Evolutionary conservation across 2,113 vertebrate species (phyloP).

Genomic region (Neopipo cinnamomea): DNA sequence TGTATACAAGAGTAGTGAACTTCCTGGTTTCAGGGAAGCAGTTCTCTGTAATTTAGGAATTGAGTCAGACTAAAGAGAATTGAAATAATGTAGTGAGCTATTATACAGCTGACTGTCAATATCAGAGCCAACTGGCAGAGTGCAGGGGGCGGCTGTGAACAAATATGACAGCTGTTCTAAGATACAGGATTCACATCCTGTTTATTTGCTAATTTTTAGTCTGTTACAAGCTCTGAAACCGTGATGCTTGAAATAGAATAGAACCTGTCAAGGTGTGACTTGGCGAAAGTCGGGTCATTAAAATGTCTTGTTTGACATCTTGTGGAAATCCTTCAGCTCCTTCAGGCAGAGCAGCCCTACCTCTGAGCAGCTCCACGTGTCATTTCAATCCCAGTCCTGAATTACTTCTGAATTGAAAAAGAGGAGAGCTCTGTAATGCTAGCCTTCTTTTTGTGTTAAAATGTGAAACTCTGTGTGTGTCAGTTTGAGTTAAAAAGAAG

Average conservation of each 20-base stretch:
- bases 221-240: neutral
- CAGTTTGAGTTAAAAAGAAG: neutral
- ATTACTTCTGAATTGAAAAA: neutral
- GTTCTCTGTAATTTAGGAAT: conserved; percentile 35
- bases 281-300: neutral
- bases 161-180: neutral
- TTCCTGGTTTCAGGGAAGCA: conserved; percentile 47
- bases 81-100: conserved; percentile 4
- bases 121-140: neutral
- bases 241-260: neutral
- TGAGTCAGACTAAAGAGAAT: conserved; percentile 41
- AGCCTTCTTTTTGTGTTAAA: neutral
- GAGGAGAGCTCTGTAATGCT: neutral
- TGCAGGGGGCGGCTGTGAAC: neutral
- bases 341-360: neutral
- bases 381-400: neutral
- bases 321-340: neutral
- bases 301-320: neutral
- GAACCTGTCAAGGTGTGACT: neutral
- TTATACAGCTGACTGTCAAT: neutral
- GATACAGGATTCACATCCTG: neutral
- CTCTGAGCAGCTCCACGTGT: neutral
- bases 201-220: neutral
- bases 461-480: neutral
- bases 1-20: neutral